A percentile compares a stretch with the other conserved stretches of the same genome.
These are phyloP conservation scores for Megaleporinus macrocephalus DNA, from an alignment of 2,113 vertebrate genomes.

Conservation along the genomic window DNA sequence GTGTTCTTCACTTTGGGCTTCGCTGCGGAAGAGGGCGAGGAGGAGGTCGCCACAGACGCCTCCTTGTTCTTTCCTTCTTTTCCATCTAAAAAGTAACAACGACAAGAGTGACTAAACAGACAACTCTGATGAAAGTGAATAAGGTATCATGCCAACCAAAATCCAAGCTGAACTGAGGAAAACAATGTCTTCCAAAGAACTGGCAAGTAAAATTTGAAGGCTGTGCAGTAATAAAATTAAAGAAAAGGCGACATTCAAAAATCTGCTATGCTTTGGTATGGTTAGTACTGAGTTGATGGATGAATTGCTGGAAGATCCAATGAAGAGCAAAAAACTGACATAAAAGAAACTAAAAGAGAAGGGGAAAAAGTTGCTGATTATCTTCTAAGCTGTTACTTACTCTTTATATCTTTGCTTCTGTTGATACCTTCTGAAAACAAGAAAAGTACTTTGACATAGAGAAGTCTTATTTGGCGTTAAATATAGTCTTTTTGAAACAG, in stretches of 20 bases:
- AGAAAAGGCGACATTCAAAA: constrained; percentile 31
- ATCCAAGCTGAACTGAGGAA: constrained; percentile 5
- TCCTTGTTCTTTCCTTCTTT: constrained; percentile 83
- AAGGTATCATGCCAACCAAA: constrained; percentile 9
- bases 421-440: constrained; percentile 81
- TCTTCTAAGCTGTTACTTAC: constrained; percentile 72
- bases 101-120: not conserved
- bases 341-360: constrained; percentile 47
- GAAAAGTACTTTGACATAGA: constrained; percentile 66
- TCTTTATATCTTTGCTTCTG: constrained; percentile 79
- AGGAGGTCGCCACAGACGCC: constrained; percentile 33
- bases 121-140: rapidly evolving
- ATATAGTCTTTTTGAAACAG: constrained; percentile 1
- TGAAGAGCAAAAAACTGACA: constrained; percentile 15
- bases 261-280: not conserved
- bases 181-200: constrained; percentile 15
- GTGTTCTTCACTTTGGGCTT: constrained; percentile 69
- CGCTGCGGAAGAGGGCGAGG: constrained; percentile 55
- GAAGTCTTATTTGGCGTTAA: constrained; percentile 5
- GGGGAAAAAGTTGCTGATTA: constrained; percentile 36
- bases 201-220: constrained; percentile 7
- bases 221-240: constrained; percentile 32
- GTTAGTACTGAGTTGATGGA: constrained; percentile 3
- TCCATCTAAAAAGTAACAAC: constrained; percentile 72
- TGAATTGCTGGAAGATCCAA: constrained; percentile 14